Evolutionary conservation across 2,888 invertebrate species (phyloP).

Genomic region (Biston betularia): DNA sequence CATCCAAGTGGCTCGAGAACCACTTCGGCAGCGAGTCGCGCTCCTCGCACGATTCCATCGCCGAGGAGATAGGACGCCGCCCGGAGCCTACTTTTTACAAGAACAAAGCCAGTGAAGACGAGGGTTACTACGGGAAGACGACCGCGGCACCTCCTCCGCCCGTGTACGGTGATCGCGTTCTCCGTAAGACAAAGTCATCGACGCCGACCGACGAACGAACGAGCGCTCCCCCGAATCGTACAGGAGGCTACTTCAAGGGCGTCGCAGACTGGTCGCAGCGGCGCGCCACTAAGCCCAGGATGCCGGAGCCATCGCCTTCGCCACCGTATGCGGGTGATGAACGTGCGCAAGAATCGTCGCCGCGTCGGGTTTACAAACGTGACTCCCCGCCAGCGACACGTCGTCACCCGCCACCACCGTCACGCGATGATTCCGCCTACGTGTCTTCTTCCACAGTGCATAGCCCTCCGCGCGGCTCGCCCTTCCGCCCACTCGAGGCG

Average conservation of each 20-base stretch:
- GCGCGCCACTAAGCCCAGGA: slow-evolving; percentile 81
- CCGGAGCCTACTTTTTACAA: slow-evolving; percentile 91
- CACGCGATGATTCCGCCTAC: slow-evolving; percentile 86
- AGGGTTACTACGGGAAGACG: slow-evolving; percentile 79
- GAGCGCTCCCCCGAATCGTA: slow-evolving; percentile 73
- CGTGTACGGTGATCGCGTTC: slow-evolving; percentile 75
- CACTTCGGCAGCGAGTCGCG: slow-evolving; percentile 96
- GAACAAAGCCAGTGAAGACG: slow-evolving; percentile 83
- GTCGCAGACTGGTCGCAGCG: slow-evolving; percentile 93
- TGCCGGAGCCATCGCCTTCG: slow-evolving; percentile 82
- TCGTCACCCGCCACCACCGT: slow-evolving; percentile 80
- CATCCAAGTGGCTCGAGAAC: slow-evolving; percentile 96
- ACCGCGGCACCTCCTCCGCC: slow-evolving; percentile 77
- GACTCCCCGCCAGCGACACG: slow-evolving; percentile 78
- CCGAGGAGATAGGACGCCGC: slow-evolving; percentile 87
- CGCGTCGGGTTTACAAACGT: slow-evolving; percentile 78
- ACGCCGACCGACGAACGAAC: slow-evolving; percentile 83
- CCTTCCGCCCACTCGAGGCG: slow-evolving; percentile 77
- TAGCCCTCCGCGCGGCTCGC: slow-evolving; percentile 84
- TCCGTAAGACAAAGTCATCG: slow-evolving; percentile 84
- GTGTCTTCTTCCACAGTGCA: slow-evolving; percentile 86
- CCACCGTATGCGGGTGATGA: slow-evolving; percentile 77
- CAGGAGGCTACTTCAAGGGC: slow-evolving; percentile 89
- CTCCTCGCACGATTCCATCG: slow-evolving; percentile 90
- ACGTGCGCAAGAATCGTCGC: slow-evolving; percentile 68